Conservation (phyloP, 2,113 vertebrate species). For the Eidolon helvum region DNA sequence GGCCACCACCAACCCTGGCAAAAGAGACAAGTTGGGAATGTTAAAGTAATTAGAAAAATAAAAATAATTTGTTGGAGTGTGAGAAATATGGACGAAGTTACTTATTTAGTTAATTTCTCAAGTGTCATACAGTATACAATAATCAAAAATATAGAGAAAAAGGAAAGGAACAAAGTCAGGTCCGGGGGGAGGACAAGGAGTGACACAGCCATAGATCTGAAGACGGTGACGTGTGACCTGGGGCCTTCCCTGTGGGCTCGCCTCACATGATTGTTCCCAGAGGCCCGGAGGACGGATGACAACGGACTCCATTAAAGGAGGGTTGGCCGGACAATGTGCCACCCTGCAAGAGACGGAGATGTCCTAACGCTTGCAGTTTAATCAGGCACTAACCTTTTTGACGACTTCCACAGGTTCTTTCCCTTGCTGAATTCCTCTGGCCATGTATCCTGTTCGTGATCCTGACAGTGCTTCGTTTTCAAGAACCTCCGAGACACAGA, state of each 20-base stretch:
- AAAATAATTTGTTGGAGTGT: not conserved
- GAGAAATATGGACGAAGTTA: not conserved
- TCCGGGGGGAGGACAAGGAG: not conserved
- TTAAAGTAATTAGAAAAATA: not conserved
- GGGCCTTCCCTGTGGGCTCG: rapidly evolving
- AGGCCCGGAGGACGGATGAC: rapidly evolving
- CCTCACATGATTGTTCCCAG: not conserved
- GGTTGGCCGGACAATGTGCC: rapidly evolving
- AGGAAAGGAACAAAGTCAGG: not conserved
- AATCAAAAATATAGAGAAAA: not conserved
- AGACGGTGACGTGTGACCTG: rapidly evolving
- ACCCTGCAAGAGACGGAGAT: not conserved
- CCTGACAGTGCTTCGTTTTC: conserved; percentile 80
- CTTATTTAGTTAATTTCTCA: not conserved
- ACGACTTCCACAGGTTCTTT: conserved; percentile 76
- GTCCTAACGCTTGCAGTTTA: rapidly evolving
- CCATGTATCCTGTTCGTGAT: conserved; percentile 83
- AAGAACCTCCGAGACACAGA: conserved; percentile 81
- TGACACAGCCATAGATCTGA: rapidly evolving
- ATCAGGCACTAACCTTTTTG: not conserved
- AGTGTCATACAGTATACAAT: not conserved
- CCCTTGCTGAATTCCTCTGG: conserved; percentile 84
- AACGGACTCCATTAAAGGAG: not conserved
- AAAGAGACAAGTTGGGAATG: not conserved
- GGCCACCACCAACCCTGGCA: not conserved